A percentile compares a stretch with the other conserved stretches of the same genome.
phyloP scores from a whole-genome alignment of 2,113 vertebrate species.

The Eclectus roratus region DNA sequence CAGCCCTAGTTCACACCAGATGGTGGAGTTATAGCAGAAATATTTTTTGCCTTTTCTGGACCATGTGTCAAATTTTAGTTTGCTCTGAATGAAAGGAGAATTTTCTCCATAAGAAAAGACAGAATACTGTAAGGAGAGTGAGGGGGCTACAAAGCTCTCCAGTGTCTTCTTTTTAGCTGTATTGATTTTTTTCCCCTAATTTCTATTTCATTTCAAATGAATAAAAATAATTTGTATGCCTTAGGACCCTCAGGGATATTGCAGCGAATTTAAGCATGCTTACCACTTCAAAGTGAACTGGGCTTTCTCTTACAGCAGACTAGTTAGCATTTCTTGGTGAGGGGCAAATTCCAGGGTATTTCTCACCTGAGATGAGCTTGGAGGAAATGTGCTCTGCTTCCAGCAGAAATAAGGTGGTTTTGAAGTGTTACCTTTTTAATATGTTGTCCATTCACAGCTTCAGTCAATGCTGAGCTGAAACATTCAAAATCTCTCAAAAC shows the following conservation, averaged over 20 bases:
- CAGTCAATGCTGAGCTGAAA: not conserved
- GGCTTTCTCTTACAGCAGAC: not conserved
- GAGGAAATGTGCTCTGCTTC: not conserved
- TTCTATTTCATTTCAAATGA: constrained; percentile 37
- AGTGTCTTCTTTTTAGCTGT: not conserved
- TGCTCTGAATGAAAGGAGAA: not conserved
- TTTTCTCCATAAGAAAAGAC: not conserved
- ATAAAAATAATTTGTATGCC: constrained; percentile 32
- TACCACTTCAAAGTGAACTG: constrained; percentile 42
- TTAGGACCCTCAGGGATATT: not conserved
- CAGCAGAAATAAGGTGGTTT: not conserved
- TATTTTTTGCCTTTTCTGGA: not conserved
- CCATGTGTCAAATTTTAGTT: not conserved
- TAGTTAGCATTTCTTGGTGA: not conserved
- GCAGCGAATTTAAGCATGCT: constrained; percentile 27
- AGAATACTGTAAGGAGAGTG: not conserved
- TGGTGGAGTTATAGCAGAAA: not conserved
- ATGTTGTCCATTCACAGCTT: not conserved
- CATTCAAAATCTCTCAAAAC: not conserved
- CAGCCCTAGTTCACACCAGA: not conserved
- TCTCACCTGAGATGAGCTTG: not conserved
- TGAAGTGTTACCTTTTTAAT: not conserved
- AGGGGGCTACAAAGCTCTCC: not conserved
- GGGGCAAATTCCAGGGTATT: not conserved
- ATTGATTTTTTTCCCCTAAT: not conserved